These are phyloP conservation scores for Stegana nigrithorax DNA, from an alignment of 2,888 invertebrate species.

Conservation along the genomic window DNA sequence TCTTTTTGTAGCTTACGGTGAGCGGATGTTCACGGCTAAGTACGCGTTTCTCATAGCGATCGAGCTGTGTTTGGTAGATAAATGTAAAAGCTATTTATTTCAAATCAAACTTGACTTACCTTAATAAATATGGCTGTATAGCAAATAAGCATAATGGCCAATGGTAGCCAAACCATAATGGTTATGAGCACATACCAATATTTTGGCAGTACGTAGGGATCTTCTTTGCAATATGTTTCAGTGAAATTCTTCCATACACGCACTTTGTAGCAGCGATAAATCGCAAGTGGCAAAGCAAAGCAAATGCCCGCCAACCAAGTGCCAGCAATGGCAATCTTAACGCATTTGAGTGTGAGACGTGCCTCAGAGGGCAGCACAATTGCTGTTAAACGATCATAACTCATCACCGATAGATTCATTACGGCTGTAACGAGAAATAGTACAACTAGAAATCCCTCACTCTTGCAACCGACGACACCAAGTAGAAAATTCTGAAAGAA, in stretches of 20 bases:
- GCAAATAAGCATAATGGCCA: slow-evolving; percentile 79
- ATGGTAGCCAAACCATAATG: slow-evolving; percentile 82
- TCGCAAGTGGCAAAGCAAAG: slow-evolving; percentile 75
- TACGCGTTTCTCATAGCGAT: slow-evolving; percentile 75
- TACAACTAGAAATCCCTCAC: slow-evolving; percentile 83
- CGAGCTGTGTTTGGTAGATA: slow-evolving; percentile 70
- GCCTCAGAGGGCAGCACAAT: slow-evolving; percentile 81
- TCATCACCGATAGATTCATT: slow-evolving; percentile 81
- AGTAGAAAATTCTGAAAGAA: slow-evolving; percentile 84
- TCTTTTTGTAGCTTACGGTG: slow-evolving; percentile 74
- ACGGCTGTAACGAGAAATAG: slow-evolving; percentile 81
- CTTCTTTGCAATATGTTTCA: slow-evolving; percentile 82
- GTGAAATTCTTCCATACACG: slow-evolving; percentile 81
- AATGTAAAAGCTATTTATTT: not conserved
- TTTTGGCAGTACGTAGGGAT: slow-evolving; percentile 73
- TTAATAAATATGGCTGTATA: slow-evolving; percentile 79
- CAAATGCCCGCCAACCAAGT: slow-evolving; percentile 77
- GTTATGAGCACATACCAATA: slow-evolving; percentile 85
- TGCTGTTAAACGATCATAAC: slow-evolving; percentile 85
- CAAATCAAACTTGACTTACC: slow-evolving; percentile 60
- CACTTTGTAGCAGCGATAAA: slow-evolving; percentile 76
- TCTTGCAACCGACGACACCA: slow-evolving; percentile 79
- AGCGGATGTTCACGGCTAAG: slow-evolving; percentile 74
- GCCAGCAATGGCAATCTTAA: slow-evolving; percentile 74
- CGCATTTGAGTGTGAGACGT: slow-evolving; percentile 74